phyloP scores from a whole-genome alignment of 64 coral and sea anemone species.

The Porites lutea region DNA sequence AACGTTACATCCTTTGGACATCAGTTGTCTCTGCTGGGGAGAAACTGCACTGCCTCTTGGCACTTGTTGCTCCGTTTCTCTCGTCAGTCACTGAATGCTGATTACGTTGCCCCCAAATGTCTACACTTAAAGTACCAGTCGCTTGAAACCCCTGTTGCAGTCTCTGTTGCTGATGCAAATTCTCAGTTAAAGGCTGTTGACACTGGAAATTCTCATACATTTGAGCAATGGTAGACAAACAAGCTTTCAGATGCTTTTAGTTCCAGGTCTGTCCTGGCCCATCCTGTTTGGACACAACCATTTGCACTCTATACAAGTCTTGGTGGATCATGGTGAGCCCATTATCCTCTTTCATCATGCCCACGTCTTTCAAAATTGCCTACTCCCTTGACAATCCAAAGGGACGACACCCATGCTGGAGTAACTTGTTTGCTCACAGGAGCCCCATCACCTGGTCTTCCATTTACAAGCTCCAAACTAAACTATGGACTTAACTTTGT shows the following conservation, averaged over 20 bases:
- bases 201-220: conserved; percentile 16
- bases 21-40: too few species aligned
- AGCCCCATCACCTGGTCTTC: not conserved
- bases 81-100: too few species aligned
- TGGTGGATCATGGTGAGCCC: conserved; percentile 31
- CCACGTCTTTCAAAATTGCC: not conserved
- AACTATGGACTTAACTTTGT: conserved; percentile 47
- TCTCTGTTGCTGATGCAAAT: not conserved
- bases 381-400: conserved; percentile 1
- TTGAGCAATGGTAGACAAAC: not conserved
- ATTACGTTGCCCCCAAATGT: too few species aligned
- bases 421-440: conserved; percentile 33
- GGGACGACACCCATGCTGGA: not conserved
- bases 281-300: conserved; percentile 60
- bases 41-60: too few species aligned
- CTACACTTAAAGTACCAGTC: too few species aligned
- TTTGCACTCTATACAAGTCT: conserved; percentile 32
- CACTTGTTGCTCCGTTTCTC: too few species aligned
- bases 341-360: conserved; percentile 17
- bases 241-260: conserved; percentile 35
- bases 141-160: too few species aligned
- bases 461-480: not conserved
- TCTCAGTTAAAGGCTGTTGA: not conserved
- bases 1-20: too few species aligned
- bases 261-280: conserved; percentile 39